Evolutionary conservation across 1,140 invertebrate genomes (phyloP), one percentile per base, ranked within the genome.

Genomic region (Scaptomyza graminum): DNA sequence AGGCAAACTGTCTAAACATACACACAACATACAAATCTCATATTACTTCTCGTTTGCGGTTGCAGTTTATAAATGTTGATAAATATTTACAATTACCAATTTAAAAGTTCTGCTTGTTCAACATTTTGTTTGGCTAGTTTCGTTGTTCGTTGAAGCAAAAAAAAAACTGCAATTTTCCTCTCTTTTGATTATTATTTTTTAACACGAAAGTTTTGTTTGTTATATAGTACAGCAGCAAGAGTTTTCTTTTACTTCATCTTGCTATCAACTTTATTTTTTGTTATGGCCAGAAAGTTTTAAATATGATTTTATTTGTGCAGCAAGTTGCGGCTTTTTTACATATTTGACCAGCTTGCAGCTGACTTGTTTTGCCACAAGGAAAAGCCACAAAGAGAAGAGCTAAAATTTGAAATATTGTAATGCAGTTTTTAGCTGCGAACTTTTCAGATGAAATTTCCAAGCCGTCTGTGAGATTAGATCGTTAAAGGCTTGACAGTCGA

Each of bases 41-140:
- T 46, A 54, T 57, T 41, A 31, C 37, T 59, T 28, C 25, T n/a
- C 43, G 52, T 67, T 55, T 34, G 64, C 46, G 43, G 61, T 28
- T 56, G 57, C 65, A 55, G 50, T 68, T 73, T 63, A 55, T 84
- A 56, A 68, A 70, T 77, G 73, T 87, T 81, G 74, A 74, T 81
- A 87, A 85, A 85, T 85, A 85, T 85, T 85, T 85, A 78, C 82
- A 87, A 82, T 87, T 80, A 87, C 80, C 85, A 82, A 71, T 71
- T 71, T 85, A 85, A 85, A 85, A 85, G 74, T 85, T 85, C 61
- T 71, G 81, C 65, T 87, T 60, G 69, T 46, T 54, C 28, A 16
- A 41, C 47, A 44, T 66, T 66, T 67, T 60, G 64, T 73, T 72
- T 67, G 47, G 39, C 61, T 72, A 59, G 47, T 43, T 80, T 37